Percentiles rank a stretch among this genome's conserved stretches.
Conservation (phyloP, 2,888 invertebrate species). For the Aphidoletes aphidimyza region DNA sequence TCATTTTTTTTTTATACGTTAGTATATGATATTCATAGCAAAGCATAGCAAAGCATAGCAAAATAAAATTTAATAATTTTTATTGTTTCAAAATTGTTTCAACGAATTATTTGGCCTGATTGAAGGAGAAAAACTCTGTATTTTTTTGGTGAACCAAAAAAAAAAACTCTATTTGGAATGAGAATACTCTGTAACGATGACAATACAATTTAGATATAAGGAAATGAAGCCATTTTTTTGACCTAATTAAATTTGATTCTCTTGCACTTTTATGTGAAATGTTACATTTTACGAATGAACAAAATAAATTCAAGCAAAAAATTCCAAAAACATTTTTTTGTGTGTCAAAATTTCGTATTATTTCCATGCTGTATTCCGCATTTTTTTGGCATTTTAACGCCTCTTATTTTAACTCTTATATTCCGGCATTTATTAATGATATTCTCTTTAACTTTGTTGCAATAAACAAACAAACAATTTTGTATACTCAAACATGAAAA, state of each 20-base stretch:
- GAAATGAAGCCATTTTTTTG: slow-evolving; percentile 30
- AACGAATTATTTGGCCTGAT: background rate
- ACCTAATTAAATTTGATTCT: slow-evolving; percentile 4
- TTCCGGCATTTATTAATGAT: background rate
- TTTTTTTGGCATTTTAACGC: too few species aligned
- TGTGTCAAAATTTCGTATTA: background rate
- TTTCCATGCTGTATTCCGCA: too few species aligned
- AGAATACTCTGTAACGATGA: background rate
- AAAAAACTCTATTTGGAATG: background rate
- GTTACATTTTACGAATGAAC: background rate
- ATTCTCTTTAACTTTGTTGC: background rate
- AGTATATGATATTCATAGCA: slow-evolving; percentile 31
- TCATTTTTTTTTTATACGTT: background rate
- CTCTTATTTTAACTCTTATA: too few species aligned
- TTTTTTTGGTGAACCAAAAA: too few species aligned
- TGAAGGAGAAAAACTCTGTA: background rate
- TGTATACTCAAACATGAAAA: background rate
- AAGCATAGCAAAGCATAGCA: background rate
- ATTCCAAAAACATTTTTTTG: too few species aligned
- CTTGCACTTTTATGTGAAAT: background rate
- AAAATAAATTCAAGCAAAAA: background rate
- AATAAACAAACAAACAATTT: background rate
- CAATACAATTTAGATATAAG: background rate
- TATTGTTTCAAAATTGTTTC: too few species aligned
- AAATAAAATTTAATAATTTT: too few species aligned